Conservation (phyloP, 1,140 invertebrate genomes). For the Gonioctena quinquepunctata region DNA sequence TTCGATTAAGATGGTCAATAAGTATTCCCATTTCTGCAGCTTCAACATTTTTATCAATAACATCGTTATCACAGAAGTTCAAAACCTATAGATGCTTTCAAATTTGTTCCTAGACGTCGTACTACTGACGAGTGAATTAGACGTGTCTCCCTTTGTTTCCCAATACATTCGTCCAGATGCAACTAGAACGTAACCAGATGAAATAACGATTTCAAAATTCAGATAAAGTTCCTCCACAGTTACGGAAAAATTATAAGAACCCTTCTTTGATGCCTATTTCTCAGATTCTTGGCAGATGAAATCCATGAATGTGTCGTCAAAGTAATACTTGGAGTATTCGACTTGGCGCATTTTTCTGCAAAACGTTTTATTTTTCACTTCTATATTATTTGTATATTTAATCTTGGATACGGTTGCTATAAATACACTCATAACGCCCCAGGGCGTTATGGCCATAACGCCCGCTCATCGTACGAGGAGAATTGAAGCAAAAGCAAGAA, state of each 20-base stretch:
- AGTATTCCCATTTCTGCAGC: conserved; percentile 17
- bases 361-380: too few relatives aligned
- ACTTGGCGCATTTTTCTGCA: neutral
- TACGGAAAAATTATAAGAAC: neutral
- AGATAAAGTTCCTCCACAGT: neutral
- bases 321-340: neutral
- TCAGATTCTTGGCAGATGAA: neutral
- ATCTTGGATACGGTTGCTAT: too few relatives aligned
- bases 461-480: too few relatives aligned
- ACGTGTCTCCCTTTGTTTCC: conserved; percentile 25
- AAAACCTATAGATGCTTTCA: conserved; percentile 15
- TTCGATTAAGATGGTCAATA: neutral
- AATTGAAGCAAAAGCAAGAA: too few relatives aligned
- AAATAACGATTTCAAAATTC: neutral
- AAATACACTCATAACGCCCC: too few relatives aligned
- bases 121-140: conserved; percentile 8
- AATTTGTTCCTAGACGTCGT: conserved; percentile 20
- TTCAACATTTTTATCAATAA: conserved; percentile 12
- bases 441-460: too few relatives aligned
- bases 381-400: too few relatives aligned
- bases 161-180: conserved; percentile 21
- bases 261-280: neutral
- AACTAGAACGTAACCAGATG: conserved; percentile 10
- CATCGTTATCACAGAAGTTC: conserved; percentile 15
- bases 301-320: neutral